Percentiles rank a stretch among this genome's conserved stretches.
Evolutionary conservation across 1,140 invertebrate species (phyloP).

Genomic region (Physella acuta): DNA sequence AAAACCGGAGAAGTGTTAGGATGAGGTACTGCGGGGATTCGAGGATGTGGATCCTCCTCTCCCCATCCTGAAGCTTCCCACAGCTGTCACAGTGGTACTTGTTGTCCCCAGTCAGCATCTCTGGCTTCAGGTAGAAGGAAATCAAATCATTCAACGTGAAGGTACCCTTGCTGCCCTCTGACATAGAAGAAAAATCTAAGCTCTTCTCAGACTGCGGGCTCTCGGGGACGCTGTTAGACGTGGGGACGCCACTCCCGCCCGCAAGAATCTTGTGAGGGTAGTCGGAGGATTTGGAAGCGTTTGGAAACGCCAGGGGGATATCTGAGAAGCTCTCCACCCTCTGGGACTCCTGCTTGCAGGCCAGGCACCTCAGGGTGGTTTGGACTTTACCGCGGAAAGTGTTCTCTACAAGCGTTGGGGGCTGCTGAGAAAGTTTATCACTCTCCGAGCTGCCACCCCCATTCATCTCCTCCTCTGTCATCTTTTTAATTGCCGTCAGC

Average conservation of each 20-base stretch:
- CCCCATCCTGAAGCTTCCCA: conserved; percentile 73
- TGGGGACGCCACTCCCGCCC: conserved; percentile 26
- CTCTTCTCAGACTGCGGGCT: not conserved
- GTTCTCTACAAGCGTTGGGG: conserved; percentile 66
- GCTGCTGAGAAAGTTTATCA: conserved; percentile 8
- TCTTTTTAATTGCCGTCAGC: conserved; percentile 11
- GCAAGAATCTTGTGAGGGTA: conserved; percentile 31
- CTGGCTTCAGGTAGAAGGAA: conserved; percentile 75
- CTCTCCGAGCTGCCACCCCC: not conserved
- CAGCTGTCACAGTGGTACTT: conserved; percentile 80
- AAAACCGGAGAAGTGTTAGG: conserved; percentile 79
- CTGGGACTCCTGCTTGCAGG: conserved; percentile 71
- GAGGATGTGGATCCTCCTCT: conserved; percentile 72
- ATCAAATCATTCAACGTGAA: conserved; percentile 62
- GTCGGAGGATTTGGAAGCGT: conserved; percentile 18
- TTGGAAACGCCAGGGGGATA: conserved; percentile 77
- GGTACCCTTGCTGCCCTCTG: not conserved
- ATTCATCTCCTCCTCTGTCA: conserved; percentile 14
- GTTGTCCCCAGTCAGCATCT: conserved; percentile 78
- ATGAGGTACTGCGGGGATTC: conserved; percentile 76
- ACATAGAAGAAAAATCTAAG: not conserved
- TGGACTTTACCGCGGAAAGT: conserved; percentile 75
- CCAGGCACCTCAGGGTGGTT: conserved; percentile 72
- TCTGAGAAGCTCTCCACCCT: conserved; percentile 78
- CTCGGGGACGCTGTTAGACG: not conserved